Evolutionary conservation across 2,888 invertebrate species (phyloP), one percentile per base, ranked within the genome.

Genomic region (Drosophila mercatorum): DNA sequence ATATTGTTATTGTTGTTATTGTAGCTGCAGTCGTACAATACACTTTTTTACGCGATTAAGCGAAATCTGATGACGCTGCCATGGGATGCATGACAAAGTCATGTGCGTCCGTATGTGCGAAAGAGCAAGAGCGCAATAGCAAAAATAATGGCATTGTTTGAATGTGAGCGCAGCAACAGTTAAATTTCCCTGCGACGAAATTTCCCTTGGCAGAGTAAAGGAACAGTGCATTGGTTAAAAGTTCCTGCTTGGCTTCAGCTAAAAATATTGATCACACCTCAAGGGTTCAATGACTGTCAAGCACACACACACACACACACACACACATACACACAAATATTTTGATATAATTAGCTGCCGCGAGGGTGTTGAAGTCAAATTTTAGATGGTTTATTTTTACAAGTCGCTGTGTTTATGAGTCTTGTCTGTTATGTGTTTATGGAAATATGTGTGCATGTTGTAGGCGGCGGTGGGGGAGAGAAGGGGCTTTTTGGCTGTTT

Each of bases 351-450:
- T 83, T 84, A 87, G 83, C 82, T 78, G 64, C 43, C 55, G 75
- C 53, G 78, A 80, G 86, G 80, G 80, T 81, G 83, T 72, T 72
- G 79, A 80, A 87, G 81, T 84, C 73, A 81, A 87, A 81, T 80
- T 78, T 81, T 67, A 84, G 78, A 78, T 81, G 75, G 75, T 69
- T 77, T 83, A 87, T 83, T 83, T 83, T 81, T 87, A 83, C 80
- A 84, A 84, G 84, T 62, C 22, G 49, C 74, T 70, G 41, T 70
- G 70, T 51, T 72, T 68, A 59, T 61, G 76, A 56, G 34, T n/a
- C 41, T 61, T 60, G 43, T 34, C 31, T 41, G 40, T 10, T 40
- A 10, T 53, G 53, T 34, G 22, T 40, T 31, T 40, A 55, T 58
- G 55, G 57, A 17, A 4, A 14, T 46, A 26, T 11, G 14, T 59